These are phyloP conservation scores for Ophion ventricosus DNA, from an alignment of 2,888 invertebrate genomes.

Conservation along the genomic window DNA sequence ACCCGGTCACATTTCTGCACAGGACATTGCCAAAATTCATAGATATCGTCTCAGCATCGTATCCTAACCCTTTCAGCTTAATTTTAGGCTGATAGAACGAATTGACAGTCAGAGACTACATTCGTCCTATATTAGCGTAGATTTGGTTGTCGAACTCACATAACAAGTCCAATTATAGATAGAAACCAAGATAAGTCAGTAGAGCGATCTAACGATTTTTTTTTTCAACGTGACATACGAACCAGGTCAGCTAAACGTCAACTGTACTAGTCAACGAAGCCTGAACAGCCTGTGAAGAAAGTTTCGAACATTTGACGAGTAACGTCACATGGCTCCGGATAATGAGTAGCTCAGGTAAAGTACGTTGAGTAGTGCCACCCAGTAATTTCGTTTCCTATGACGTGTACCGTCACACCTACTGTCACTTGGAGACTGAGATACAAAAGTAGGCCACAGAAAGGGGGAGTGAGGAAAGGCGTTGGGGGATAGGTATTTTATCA, in stretches of 20 bases:
- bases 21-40: too few relatives aligned
- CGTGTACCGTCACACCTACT: conserved; percentile 35
- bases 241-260: not conserved
- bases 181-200: not conserved
- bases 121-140: too few relatives aligned
- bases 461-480: conserved; percentile 15
- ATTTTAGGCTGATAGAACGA: too few relatives aligned
- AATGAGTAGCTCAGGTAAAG: conserved; percentile 22
- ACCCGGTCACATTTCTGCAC: too few relatives aligned
- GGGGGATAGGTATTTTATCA: conserved; percentile 37
- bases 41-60: too few relatives aligned
- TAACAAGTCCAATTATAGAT: not conserved
- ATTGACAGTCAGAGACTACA: too few relatives aligned
- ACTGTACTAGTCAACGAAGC: not conserved
- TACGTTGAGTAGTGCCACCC: conserved; percentile 3
- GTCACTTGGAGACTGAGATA: not conserved
- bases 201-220: not conserved
- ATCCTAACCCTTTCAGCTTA: too few relatives aligned
- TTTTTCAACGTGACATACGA: not conserved
- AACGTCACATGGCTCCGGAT: not conserved
- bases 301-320: conserved; percentile 1
- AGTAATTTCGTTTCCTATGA: conserved; percentile 25
- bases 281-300: conserved; percentile 2
- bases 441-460: conserved; percentile 2
- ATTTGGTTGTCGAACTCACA: not conserved